phyloP scores from a whole-genome alignment of 2,888 invertebrate genomes.

The Celastrina argiolus region DNA sequence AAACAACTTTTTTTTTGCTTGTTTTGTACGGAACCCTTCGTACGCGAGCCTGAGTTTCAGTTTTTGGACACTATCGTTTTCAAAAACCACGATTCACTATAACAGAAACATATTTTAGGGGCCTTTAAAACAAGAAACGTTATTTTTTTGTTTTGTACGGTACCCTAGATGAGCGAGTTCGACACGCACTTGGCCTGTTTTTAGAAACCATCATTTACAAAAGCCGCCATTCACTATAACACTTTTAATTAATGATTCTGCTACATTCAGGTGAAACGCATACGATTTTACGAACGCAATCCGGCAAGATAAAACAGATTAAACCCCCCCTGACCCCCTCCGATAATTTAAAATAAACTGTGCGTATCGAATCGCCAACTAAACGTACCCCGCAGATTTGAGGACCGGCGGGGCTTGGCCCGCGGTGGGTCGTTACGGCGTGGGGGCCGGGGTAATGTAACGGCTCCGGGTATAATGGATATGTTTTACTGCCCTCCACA shows the following conservation, averaged over 20 bases:
- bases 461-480: constrained; percentile 60
- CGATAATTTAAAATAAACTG: constrained; percentile 73
- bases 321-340: constrained; percentile 36
- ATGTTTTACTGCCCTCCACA: constrained; percentile 64
- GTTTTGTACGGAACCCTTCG: too few species aligned
- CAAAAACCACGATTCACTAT: background rate
- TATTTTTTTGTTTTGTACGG: too few species aligned
- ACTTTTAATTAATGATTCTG: background rate
- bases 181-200: too few species aligned
- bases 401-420: constrained; percentile 44
- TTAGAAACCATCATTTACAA: background rate
- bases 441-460: constrained; percentile 47
- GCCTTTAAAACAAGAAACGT: too few species aligned
- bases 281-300: constrained; percentile 14
- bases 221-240: background rate
- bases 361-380: constrained; percentile 68
- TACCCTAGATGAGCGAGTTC: too few species aligned
- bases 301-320: constrained; percentile 28
- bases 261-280: constrained; percentile 4
- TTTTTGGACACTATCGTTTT: background rate
- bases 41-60: too few species aligned
- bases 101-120: background rate
- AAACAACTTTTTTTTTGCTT: too few species aligned
- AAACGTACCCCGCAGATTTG: constrained; percentile 58
- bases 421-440: constrained; percentile 32